phyloP scores from a whole-genome alignment of 2,888 invertebrate species.

The Drosophila lacicola region DNA sequence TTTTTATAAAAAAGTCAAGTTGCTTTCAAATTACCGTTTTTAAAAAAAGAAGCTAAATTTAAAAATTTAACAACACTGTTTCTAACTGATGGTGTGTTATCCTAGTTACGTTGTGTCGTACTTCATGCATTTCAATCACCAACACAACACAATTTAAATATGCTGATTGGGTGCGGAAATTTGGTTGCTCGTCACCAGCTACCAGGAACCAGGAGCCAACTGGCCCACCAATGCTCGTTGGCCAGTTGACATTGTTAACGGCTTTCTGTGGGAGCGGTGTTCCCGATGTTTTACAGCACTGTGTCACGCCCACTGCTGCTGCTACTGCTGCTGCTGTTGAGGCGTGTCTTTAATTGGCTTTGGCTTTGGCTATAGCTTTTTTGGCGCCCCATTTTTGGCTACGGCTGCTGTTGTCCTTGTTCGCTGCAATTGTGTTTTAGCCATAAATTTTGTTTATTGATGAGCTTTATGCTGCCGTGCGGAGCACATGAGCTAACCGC shows the following conservation, averaged over 20 bases:
- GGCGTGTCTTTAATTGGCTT: constrained; percentile 70
- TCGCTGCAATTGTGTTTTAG: constrained; percentile 52
- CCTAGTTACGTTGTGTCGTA: constrained; percentile 55
- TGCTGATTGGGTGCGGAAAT: constrained; percentile 78
- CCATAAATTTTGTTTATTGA: constrained; percentile 74
- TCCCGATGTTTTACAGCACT: constrained; percentile 40
- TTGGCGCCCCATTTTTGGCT: constrained; percentile 21
- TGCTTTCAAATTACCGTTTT: too few relatives aligned
- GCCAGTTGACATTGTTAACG: not conserved
- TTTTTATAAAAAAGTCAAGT: too few relatives aligned
- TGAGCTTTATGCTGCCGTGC: constrained; percentile 47
- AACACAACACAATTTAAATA: constrained; percentile 78
- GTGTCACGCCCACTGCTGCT: constrained; percentile 33
- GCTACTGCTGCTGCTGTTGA: constrained; percentile 18
- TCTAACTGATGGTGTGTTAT: constrained; percentile 50
- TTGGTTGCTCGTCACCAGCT: constrained; percentile 55
- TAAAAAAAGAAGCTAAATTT: not conserved
- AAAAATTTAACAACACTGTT: not conserved
- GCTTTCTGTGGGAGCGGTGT: not conserved
- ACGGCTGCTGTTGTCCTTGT: constrained; percentile 24
- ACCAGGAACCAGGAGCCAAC: constrained; percentile 7
- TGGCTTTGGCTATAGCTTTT: constrained; percentile 37
- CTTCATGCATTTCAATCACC: constrained; percentile 77
- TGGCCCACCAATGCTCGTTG: constrained; percentile 3
- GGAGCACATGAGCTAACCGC: constrained; percentile 15